Evolutionary conservation across 1,140 invertebrate genomes (phyloP).

Genomic region (Danaus plexippus): DNA sequence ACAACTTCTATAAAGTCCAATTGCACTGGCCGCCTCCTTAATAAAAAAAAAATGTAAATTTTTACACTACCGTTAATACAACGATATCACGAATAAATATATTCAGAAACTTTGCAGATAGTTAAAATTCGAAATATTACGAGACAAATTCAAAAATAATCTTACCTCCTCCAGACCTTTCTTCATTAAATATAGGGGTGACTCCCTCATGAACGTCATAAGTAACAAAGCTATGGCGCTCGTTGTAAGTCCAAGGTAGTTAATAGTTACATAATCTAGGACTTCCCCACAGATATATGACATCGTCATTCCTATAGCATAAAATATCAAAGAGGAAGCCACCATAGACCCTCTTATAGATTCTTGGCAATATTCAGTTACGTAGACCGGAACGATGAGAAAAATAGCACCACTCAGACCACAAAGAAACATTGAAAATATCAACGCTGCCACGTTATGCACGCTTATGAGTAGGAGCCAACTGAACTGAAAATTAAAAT

Average conservation of each 20-base stretch:
- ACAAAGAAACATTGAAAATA: conserved; percentile 35
- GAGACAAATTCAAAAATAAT: no score
- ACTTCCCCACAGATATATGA: conserved; percentile 38
- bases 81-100: no score
- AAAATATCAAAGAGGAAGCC: conserved; percentile 34
- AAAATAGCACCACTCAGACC: conserved; percentile 31
- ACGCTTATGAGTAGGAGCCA: conserved; percentile 28
- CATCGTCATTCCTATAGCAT: conserved; percentile 36
- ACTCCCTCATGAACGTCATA: conserved; percentile 33
- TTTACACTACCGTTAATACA: no score
- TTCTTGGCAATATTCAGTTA: conserved; percentile 46
- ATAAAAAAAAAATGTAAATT: conserved; percentile 7
- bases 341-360: conserved; percentile 43
- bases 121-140: no score
- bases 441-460: conserved; percentile 34
- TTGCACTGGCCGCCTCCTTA: conserved; percentile 40
- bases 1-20: conserved; percentile 40
- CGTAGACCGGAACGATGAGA: conserved; percentile 34
- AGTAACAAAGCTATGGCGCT: conserved; percentile 19
- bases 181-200: conserved; percentile 37
- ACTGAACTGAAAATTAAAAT: conserved; percentile 29
- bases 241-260: conserved; percentile 32
- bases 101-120: no score
- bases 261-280: conserved; percentile 34
- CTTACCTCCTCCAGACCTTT: conserved; percentile 39